A percentile compares a stretch with the other conserved stretches of the same genome.
These are phyloP conservation scores for Anarhynchus alexandrinus DNA, from an alignment of 2,113 vertebrate species.

Conservation along the genomic window DNA sequence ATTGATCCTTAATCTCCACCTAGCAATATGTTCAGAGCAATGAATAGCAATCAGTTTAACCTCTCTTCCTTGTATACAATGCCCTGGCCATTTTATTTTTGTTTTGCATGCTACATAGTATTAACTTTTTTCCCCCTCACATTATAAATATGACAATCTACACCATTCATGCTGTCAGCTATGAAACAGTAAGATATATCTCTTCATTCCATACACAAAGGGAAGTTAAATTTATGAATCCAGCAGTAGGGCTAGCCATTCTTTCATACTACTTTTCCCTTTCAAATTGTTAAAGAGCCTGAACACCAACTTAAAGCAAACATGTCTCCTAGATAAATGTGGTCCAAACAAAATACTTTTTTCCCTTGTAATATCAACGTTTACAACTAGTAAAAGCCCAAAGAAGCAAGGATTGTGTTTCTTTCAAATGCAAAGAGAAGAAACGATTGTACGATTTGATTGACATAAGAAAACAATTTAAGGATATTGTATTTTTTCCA, in stretches of 20 bases:
- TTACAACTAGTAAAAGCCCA: constrained; percentile 38
- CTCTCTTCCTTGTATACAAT: constrained; percentile 10
- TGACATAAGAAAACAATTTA: background rate
- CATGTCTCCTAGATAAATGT: background rate
- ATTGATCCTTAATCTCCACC: constrained; percentile 47
- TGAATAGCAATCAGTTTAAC: constrained; percentile 46
- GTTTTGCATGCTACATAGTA: background rate
- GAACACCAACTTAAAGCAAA: constrained; percentile 2
- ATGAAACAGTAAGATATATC: constrained; percentile 21
- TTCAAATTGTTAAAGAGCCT: background rate
- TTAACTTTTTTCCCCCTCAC: background rate
- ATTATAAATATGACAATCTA: constrained; percentile 37
- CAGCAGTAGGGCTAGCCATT: background rate
- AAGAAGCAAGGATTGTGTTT: background rate
- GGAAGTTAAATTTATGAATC: constrained; percentile 18
- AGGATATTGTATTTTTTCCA: background rate
- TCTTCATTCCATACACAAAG: constrained; percentile 31
- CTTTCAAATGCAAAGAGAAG: constrained; percentile 22
- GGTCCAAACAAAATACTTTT: constrained; percentile 36
- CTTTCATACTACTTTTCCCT: background rate
- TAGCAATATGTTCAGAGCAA: constrained; percentile 20
- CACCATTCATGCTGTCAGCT: constrained; percentile 14
- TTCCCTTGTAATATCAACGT: constrained; percentile 23
- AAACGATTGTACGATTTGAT: background rate
- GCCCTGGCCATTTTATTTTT: constrained; percentile 6